Evolutionary conservation across 2,888 invertebrate genomes (phyloP).

Genomic region (Xestobium rufovillosum): DNA sequence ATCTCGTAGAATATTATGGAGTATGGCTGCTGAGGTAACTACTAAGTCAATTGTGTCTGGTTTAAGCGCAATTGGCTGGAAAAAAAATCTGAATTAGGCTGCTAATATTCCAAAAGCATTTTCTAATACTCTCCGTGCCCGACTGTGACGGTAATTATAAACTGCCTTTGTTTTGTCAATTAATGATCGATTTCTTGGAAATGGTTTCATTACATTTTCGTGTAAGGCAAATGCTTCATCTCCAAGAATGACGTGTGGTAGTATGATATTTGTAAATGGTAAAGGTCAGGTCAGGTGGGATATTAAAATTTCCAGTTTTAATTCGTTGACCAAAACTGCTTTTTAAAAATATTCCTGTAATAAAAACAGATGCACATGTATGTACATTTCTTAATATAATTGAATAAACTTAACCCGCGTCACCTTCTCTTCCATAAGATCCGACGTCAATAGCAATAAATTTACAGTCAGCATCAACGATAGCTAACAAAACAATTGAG

Average conservation of each 20-base stretch:
- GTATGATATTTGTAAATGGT: neutral
- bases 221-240: conserved; percentile 2
- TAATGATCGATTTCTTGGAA: neutral
- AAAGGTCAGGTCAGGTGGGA: neutral
- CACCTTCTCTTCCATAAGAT: conserved; percentile 1
- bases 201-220: conserved; percentile 1
- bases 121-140: too few species aligned
- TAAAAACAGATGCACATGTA: too few species aligned
- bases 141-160: too few species aligned
- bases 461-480: neutral
- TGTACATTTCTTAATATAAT: too few species aligned
- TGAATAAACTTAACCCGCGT: too few species aligned
- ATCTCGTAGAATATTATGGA: too few species aligned
- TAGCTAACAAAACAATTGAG: neutral
- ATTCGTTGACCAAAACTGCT: neutral
- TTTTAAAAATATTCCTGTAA: neutral
- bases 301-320: neutral
- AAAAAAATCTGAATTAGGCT: too few species aligned
- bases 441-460: neutral
- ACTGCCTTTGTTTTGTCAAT: too few species aligned
- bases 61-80: too few species aligned
- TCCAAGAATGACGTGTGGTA: conserved; percentile 1
- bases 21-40: too few species aligned
- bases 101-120: too few species aligned
- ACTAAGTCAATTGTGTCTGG: too few species aligned